Conservation (phyloP, 2,888 invertebrate species). For the Protonemura montana region DNA sequence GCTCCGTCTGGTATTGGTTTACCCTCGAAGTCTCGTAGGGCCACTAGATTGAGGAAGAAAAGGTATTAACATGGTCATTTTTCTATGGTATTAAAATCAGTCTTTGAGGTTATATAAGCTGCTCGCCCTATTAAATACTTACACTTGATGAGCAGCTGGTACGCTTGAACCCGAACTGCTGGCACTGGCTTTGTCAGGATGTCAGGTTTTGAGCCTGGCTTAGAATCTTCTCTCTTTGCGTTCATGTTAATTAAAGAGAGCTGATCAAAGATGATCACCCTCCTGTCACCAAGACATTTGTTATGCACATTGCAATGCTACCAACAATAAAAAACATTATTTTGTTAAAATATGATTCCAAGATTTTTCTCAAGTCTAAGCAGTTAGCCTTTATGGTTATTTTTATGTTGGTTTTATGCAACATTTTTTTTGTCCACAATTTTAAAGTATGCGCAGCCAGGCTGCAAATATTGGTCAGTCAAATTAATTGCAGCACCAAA, state of each 20-base stretch:
- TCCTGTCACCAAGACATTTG: background rate
- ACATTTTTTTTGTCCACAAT: too few relatives aligned
- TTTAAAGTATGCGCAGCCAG: too few relatives aligned
- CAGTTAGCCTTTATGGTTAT: too few relatives aligned
- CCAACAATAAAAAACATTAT: background rate
- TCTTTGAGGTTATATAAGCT: background rate
- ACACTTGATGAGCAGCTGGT: background rate
- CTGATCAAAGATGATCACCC: background rate
- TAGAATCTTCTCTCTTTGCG: background rate
- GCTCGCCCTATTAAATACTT: background rate
- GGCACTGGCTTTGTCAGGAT: background rate
- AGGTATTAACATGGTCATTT: background rate
- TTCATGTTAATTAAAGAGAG: background rate
- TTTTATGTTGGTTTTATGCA: too few relatives aligned
- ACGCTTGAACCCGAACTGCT: background rate
- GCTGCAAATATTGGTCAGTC: too few relatives aligned
- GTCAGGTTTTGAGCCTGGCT: background rate
- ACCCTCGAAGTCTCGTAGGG: slow-evolving; percentile 40
- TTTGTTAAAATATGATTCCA: too few relatives aligned
- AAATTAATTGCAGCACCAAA: too few relatives aligned
- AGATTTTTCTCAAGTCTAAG: too few relatives aligned
- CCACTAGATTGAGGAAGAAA: slow-evolving; percentile 27
- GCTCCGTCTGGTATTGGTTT: slow-evolving; percentile 43
- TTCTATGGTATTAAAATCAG: background rate
- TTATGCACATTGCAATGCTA: background rate